Evolutionary conservation across 2,113 vertebrate species (phyloP).

Genomic region (pig (Sus scrofa)): DNA sequence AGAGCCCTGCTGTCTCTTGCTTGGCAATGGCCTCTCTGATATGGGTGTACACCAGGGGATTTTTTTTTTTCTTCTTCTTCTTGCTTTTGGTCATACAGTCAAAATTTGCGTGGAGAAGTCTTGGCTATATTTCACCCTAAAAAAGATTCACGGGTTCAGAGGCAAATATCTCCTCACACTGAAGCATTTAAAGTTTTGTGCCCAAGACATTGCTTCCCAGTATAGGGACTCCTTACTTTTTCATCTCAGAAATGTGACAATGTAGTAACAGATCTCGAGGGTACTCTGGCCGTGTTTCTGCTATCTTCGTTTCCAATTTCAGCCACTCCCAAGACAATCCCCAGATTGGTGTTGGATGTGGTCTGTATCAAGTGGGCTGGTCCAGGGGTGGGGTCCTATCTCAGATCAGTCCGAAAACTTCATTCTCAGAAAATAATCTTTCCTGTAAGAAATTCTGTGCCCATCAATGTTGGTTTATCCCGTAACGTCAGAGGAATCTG

Average conservation of each 20-base stretch:
- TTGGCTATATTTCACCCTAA: neutral
- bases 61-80: neutral
- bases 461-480: neutral
- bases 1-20: neutral
- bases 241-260: neutral
- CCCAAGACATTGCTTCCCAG: neutral
- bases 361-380: neutral
- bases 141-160: accelerated
- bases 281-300: neutral
- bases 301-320: neutral
- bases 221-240: accelerated
- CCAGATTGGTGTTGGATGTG: neutral
- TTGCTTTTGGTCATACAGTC: neutral
- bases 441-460: neutral
- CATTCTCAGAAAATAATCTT: neutral
- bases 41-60: neutral
- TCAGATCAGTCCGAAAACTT: neutral
- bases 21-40: neutral
- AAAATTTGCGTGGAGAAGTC: neutral
- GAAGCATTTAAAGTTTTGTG: neutral
- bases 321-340: neutral
- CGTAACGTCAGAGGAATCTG: neutral
- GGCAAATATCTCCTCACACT: neutral
- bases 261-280: neutral
- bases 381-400: neutral